These are phyloP conservation scores for Eidolon dupreanum DNA, from an alignment of 2,797 vertebrate genomes.

Conservation along the genomic window DNA sequence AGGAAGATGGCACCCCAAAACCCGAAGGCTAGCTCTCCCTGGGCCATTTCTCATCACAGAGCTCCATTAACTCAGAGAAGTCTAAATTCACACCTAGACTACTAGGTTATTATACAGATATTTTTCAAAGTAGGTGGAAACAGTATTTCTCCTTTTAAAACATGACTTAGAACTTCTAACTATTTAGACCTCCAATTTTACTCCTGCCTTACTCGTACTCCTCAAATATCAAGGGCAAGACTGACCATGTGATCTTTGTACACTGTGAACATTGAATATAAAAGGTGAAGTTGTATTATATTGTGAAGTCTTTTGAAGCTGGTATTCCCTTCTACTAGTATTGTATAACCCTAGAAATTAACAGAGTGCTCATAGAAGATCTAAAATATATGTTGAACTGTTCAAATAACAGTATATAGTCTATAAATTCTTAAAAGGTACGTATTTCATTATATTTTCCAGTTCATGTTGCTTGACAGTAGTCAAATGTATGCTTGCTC, in stretches of 20 bases:
- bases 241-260: background rate
- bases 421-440: background rate
- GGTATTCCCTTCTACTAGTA: background rate
- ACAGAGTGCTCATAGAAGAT: background rate
- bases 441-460: constrained; percentile 23
- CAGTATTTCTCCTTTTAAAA: background rate
- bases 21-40: background rate
- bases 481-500: background rate
- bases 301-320: background rate
- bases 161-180: background rate
- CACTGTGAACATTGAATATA: background rate
- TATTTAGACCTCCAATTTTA: background rate
- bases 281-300: background rate
- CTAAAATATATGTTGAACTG: constrained; percentile 11
- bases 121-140: background rate
- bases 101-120: background rate
- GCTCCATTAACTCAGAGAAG: background rate
- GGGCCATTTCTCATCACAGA: background rate
- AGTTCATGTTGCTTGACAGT: background rate
- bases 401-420: background rate
- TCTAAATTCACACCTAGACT: background rate
- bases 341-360: constrained; percentile 32
- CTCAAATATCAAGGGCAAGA: background rate
- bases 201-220: background rate
- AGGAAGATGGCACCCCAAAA: background rate